Evolutionary conservation across 2,888 invertebrate species (phyloP).

Genomic region (Colletes collaris): DNA sequence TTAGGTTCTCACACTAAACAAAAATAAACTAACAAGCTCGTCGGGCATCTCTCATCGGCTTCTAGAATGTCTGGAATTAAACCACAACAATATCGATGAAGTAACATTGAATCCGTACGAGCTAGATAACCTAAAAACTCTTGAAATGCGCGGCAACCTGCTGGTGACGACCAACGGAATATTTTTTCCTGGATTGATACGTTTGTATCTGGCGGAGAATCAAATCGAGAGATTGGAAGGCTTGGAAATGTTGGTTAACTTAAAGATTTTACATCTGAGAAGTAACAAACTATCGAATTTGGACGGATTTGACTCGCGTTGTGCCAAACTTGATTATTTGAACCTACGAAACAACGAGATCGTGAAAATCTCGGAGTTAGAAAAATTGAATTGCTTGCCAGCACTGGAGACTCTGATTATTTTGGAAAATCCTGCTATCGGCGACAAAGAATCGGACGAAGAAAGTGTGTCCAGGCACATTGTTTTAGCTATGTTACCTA

Average conservation of each 20-base stretch:
- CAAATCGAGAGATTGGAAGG: conserved; percentile 87
- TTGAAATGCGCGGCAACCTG: conserved; percentile 85
- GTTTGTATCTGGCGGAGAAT: conserved; percentile 91
- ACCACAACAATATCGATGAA: conserved; percentile 83
- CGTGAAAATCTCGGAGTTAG: conserved; percentile 84
- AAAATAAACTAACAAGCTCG: conserved; percentile 84
- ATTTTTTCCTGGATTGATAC: conserved; percentile 86
- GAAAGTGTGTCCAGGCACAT: conserved; percentile 79
- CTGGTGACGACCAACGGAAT: conserved; percentile 83
- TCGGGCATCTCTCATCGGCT: conserved; percentile 85
- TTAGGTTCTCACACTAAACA: conserved; percentile 85
- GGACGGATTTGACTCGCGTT: conserved; percentile 83
- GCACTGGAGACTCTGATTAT: conserved; percentile 84
- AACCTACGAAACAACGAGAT: conserved; percentile 86
- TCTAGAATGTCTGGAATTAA: conserved; percentile 85
- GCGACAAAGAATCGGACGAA: conserved; percentile 57
- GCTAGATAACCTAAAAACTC: conserved; percentile 83
- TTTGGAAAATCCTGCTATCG: conserved; percentile 84
- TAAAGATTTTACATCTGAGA: conserved; percentile 89
- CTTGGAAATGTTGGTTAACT: conserved; percentile 85
- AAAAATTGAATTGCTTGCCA: conserved; percentile 84
- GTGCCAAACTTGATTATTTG: conserved; percentile 84
- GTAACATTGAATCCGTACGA: conserved; percentile 49
- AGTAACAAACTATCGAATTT: conserved; percentile 86
- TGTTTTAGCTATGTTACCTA: conserved; percentile 84